Base-by-base conservation (phyloP, 2,888 invertebrate species). In the Mesorhabditis belari region DNA sequence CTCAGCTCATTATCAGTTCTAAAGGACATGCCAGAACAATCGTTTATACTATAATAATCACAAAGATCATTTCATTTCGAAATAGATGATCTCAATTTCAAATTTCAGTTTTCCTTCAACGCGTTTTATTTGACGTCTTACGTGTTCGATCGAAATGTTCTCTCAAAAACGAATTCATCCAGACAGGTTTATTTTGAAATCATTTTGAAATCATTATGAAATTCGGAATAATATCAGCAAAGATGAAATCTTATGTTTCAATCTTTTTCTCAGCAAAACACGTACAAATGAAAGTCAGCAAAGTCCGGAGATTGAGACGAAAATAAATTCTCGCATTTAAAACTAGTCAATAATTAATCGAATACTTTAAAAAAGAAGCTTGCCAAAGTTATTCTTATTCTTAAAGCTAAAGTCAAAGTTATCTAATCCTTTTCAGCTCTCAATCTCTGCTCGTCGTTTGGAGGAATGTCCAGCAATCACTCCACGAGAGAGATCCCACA, bases 51-150 rank as follows among this genome's bases (percentile, higher is more conserved):
- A 35, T 35, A 35, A 35, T 17, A 12, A 17, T 35, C 17, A 12
- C 6, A 35, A 17, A 35, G 9, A 35, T 17, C 35, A 35, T 12
- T 35, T 35, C 35, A 35, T 17, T 17, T 17, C n/a, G n/a, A n/a
- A n/a, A n/a, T n/a, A n/a, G n/a, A n/a, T n/a, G n/a, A n/a, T n/a
- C n/a, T n/a, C n/a, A 12, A 3, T 50, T 49, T 28, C 5, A 19
- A 27, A 25, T 66, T 75, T 50, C 67, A 77, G 77, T 74, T 76
- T 53, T 71, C 73, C 6, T 76, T 77, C 70, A 74, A 76, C 61
- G 68, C 77, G 35, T 77, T 77, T 66, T 77, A 77, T 61, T 61
- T 77, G 28, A 70, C 77, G 4, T 63, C 74, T 9, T 74, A 69
- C 35, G 77, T 77, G 5, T 77, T 77, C 62, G 75, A 77, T 56